These are phyloP conservation scores for Lateolabrax maculatus DNA, from an alignment of 2,797 vertebrate genomes.

Conservation along the genomic window DNA sequence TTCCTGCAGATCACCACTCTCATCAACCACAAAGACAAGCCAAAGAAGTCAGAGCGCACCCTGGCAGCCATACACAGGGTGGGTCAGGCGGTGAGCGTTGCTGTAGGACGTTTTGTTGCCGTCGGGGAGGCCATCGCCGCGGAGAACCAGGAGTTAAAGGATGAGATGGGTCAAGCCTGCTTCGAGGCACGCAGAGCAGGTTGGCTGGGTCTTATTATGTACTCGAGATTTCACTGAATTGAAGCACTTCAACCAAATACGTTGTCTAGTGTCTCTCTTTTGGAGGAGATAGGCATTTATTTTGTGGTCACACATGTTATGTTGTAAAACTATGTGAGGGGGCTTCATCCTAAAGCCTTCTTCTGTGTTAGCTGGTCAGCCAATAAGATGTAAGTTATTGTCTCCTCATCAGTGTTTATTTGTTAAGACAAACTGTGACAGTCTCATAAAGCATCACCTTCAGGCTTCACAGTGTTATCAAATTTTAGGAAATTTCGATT, in stretches of 20 bases:
- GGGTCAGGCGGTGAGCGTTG: conserved; percentile 95
- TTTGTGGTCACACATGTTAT: not conserved
- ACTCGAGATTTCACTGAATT: conserved; percentile 21
- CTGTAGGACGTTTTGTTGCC: conserved; percentile 95
- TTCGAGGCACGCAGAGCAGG: conserved; percentile 95
- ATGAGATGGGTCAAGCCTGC: conserved; percentile 97
- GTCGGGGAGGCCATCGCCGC: conserved; percentile 96
- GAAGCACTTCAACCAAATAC: not conserved
- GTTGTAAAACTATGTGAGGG: not conserved
- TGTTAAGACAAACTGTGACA: conserved; percentile 43
- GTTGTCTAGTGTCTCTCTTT: conserved; percentile 3
- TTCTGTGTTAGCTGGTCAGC: conserved; percentile 8
- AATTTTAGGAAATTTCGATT: conserved; percentile 62
- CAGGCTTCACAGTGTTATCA: conserved; percentile 60
- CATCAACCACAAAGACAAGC: conserved; percentile 98
- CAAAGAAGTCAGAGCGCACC: conserved; percentile 96
- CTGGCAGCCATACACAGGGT: conserved; percentile 94
- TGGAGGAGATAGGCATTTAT: not conserved
- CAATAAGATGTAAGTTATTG: conserved; percentile 19
- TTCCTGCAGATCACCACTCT: conserved; percentile 95
- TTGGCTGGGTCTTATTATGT: conserved; percentile 57
- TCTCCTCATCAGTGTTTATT: conserved; percentile 46
- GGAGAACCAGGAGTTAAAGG: conserved; percentile 96
- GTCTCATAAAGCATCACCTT: conserved; percentile 60
- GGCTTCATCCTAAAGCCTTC: conserved; percentile 2